These are phyloP conservation scores for Numida meleagris DNA, from an alignment of 2,113 vertebrate species.

Conservation along the genomic window DNA sequence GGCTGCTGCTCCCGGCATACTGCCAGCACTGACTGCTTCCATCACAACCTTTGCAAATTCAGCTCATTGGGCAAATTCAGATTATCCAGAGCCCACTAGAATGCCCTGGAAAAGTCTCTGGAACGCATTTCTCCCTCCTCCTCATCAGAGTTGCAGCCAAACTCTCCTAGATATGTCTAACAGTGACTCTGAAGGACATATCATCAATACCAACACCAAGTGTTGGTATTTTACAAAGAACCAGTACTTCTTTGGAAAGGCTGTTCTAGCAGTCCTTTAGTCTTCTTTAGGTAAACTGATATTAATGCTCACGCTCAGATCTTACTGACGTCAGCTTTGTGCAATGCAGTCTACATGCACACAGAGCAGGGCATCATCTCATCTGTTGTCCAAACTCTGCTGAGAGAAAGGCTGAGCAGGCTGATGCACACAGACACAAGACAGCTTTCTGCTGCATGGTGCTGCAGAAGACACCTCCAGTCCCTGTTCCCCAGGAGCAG, in stretches of 20 bases:
- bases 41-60: not conserved
- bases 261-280: not conserved
- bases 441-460: not conserved
- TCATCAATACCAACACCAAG: not conserved
- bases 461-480: accelerated
- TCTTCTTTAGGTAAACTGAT: not conserved
- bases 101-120: not conserved
- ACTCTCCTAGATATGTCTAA: not conserved
- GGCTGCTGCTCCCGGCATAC: not conserved
- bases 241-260: not conserved
- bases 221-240: not conserved
- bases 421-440: not conserved
- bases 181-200: not conserved
- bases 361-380: not conserved
- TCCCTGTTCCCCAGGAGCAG: accelerated
- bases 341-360: accelerated
- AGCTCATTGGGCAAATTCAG: not conserved
- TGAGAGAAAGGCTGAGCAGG: not conserved
- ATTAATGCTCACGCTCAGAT: not conserved
- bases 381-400: not conserved
- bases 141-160: not conserved
- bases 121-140: not conserved
- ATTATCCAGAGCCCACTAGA: not conserved
- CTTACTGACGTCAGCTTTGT: not conserved
- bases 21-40: not conserved